Conservation (phyloP, 1,140 invertebrate genomes). For the Prorops nasuta region DNA sequence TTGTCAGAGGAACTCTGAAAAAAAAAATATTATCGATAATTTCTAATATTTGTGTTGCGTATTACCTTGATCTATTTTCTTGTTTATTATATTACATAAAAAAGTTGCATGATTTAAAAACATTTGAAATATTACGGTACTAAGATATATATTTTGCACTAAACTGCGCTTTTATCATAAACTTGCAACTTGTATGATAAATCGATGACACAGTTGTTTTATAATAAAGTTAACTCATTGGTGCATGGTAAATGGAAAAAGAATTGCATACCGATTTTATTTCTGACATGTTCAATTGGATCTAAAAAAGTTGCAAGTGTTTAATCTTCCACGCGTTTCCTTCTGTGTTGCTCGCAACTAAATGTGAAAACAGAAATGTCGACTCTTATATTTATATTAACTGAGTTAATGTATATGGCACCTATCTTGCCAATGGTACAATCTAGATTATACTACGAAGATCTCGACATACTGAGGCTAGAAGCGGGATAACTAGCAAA, state of each 20-base stretch:
- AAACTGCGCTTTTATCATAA: too few relatives aligned
- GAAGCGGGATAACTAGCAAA: background rate
- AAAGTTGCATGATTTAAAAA: background rate
- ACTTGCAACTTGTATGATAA: too few relatives aligned
- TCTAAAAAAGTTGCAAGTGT: background rate
- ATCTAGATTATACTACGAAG: slow-evolving; percentile 35
- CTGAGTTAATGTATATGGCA: slow-evolving; percentile 14
- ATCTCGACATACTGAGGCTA: slow-evolving; percentile 4
- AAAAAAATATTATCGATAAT: background rate
- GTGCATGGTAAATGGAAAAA: too few relatives aligned
- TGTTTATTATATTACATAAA: background rate
- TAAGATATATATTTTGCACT: too few relatives aligned
- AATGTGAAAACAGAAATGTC: slow-evolving; percentile 4
- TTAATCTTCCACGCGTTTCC: background rate
- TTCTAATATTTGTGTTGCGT: background rate
- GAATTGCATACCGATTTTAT: slow-evolving; percentile 23
- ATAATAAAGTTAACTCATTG: too few relatives aligned
- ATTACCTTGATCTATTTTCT: too few relatives aligned
- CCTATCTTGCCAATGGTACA: slow-evolving; percentile 33
- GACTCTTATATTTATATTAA: slow-evolving; percentile 30
- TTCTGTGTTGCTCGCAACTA: background rate
- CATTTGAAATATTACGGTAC: background rate
- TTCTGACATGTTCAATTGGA: slow-evolving; percentile 21
- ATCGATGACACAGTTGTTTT: too few relatives aligned
- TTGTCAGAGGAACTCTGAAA: slow-evolving; percentile 1